A percentile compares a stretch with the other conserved stretches of the same genome.
These are phyloP conservation scores for Drosophila neocordata DNA, from an alignment of 1,140 invertebrate genomes.

Conservation along the genomic window DNA sequence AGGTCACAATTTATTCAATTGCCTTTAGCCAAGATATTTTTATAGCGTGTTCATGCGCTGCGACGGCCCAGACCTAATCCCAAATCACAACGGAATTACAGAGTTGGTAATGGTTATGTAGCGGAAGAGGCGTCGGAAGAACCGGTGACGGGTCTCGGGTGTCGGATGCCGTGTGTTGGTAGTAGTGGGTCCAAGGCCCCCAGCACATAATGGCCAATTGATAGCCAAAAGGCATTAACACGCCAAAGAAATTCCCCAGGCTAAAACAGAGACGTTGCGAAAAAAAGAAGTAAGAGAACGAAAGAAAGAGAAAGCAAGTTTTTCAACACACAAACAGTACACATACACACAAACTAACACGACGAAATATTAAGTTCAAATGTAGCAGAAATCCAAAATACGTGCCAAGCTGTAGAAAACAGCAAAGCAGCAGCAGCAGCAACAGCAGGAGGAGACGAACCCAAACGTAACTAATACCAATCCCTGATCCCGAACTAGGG, in stretches of 20 bases:
- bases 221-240: slow-evolving; percentile 81
- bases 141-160: neutral
- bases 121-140: slow-evolving; percentile 54
- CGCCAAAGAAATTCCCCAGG: slow-evolving; percentile 76
- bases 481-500: slow-evolving; percentile 23
- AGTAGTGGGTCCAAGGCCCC: slow-evolving; percentile 33
- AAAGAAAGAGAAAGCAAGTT: neutral
- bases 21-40: slow-evolving; percentile 74
- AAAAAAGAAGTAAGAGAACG: slow-evolving; percentile 47
- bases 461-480: slow-evolving; percentile 53
- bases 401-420: slow-evolving; percentile 77
- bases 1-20: slow-evolving; percentile 82
- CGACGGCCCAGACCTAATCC: slow-evolving; percentile 65
- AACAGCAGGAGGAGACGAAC: neutral
- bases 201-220: slow-evolving; percentile 78
- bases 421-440: slow-evolving; percentile 29
- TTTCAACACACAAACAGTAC: slow-evolving; percentile 16
- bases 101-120: slow-evolving; percentile 76
- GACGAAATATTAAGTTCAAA: slow-evolving; percentile 77
- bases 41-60: slow-evolving; percentile 74
- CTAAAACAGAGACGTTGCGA: slow-evolving; percentile 65
- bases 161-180: neutral
- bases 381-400: slow-evolving; percentile 80
- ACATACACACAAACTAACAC: slow-evolving; percentile 30
- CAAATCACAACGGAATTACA: slow-evolving; percentile 80